Conservation (phyloP, 2,888 invertebrate species). For the Platerodrilus igneus region DNA sequence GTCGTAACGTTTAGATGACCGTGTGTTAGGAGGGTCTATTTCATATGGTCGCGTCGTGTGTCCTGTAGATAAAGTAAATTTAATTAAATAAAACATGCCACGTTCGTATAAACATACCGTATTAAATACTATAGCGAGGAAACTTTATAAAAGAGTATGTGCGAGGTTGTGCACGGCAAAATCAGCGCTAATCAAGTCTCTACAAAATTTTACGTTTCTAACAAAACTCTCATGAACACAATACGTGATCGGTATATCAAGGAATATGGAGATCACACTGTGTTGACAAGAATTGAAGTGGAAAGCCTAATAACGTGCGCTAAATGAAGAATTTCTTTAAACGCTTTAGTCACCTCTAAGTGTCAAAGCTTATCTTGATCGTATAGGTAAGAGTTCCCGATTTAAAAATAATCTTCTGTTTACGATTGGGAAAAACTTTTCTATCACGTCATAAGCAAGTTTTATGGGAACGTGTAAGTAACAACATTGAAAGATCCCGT, state of each 20-base stretch:
- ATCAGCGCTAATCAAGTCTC: constrained; percentile 2
- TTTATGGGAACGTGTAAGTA: constrained; percentile 8
- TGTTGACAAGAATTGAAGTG: constrained; percentile 7
- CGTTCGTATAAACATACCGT: no score
- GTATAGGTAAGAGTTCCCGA: constrained; percentile 4
- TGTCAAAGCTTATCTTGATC: constrained; percentile 8
- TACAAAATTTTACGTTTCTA: constrained; percentile 8
- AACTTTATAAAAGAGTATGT: no score
- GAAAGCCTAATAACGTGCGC: constrained; percentile 8
- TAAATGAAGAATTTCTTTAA: constrained; percentile 7
- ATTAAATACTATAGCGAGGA: no score
- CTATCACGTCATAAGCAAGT: constrained; percentile 4
- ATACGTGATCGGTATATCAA: constrained; percentile 7
- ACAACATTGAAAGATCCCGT: constrained; percentile 10
- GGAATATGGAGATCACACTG: constrained; percentile 8
- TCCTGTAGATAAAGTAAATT: no score
- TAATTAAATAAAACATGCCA: no score
- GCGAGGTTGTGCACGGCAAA: no score
- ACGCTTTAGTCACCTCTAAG: constrained; percentile 2
- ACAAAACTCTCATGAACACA: constrained; percentile 12
- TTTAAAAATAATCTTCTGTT: constrained; percentile 9
- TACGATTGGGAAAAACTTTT: constrained; percentile 7
- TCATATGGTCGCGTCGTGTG: no score
- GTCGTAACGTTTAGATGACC: no score
- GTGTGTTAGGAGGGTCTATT: no score